These are phyloP conservation scores for Lithophane leautieri DNA, from an alignment of 2,888 invertebrate species.

Conservation along the genomic window DNA sequence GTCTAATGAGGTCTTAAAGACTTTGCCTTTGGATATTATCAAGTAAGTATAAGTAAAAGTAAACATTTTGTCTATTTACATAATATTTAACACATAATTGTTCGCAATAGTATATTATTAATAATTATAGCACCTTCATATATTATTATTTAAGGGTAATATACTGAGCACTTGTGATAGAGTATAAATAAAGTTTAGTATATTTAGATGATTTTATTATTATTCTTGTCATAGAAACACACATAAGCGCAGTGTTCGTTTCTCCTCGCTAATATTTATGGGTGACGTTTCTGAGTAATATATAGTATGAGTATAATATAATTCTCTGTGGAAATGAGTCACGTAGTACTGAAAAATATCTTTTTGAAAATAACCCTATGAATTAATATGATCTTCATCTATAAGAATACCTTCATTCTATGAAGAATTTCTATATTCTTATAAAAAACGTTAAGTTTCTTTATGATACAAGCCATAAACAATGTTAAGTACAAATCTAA, in stretches of 20 bases:
- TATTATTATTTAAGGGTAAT: constrained; percentile 31
- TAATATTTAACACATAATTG: neutral
- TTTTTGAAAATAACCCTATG: constrained; percentile 8
- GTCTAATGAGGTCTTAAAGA: neutral
- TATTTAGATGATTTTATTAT: constrained; percentile 44
- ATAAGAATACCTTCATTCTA: neutral
- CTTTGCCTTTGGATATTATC: neutral
- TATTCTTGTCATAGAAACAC: constrained; percentile 30
- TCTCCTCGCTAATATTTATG: constrained; percentile 56
- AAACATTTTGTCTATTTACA: neutral
- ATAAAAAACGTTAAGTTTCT: no score
- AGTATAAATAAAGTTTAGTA: constrained; percentile 50
- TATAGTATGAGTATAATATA: constrained; percentile 3
- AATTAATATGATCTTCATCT: neutral
- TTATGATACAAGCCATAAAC: no score
- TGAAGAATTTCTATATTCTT: no score
- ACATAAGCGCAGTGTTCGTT: constrained; percentile 3
- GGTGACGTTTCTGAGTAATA: constrained; percentile 49
- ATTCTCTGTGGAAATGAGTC: constrained; percentile 59
- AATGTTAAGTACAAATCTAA: neutral
- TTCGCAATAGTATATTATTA: neutral
- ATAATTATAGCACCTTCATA: constrained; percentile 14
- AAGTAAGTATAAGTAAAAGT: neutral
- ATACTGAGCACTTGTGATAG: constrained; percentile 55
- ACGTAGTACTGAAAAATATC: constrained; percentile 25